Evolutionary conservation across 1,140 invertebrate genomes (phyloP).

Genomic region (Drosophila virilis): DNA sequence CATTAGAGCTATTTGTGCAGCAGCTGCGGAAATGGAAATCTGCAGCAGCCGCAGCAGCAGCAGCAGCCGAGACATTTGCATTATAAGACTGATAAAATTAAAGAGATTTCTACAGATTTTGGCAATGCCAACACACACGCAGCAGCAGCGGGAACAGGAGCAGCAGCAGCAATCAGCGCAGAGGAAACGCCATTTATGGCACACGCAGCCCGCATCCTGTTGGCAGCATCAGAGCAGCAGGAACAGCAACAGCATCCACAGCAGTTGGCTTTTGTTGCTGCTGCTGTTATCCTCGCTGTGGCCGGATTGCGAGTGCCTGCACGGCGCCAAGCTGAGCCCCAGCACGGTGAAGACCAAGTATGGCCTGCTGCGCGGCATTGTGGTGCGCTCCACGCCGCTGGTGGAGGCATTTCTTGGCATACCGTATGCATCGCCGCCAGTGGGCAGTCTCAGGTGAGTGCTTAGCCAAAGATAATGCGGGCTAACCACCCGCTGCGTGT

Average conservation of each 20-base stretch:
- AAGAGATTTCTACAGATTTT: slow-evolving; percentile 80
- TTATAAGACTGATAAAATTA: slow-evolving; percentile 84
- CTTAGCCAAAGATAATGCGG: slow-evolving; percentile 19
- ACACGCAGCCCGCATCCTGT: slow-evolving; percentile 34
- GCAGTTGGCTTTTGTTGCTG: slow-evolving; percentile 57
- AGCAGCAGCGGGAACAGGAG: slow-evolving; percentile 26
- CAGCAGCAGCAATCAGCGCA: slow-evolving; percentile 30
- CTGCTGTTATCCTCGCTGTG: slow-evolving; percentile 67
- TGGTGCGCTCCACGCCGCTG: slow-evolving; percentile 90
- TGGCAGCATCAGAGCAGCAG: slow-evolving; percentile 40
- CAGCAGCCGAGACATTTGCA: slow-evolving; percentile 78
- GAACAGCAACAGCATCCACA: not conserved
- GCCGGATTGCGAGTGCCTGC: slow-evolving; percentile 77
- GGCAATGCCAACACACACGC: slow-evolving; percentile 55
- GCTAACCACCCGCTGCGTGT: slow-evolving; percentile 1
- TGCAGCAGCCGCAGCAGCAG: slow-evolving; percentile 26
- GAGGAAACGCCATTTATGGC: slow-evolving; percentile 23
- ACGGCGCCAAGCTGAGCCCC: slow-evolving; percentile 88
- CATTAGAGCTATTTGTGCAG: slow-evolving; percentile 66
- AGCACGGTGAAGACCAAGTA: slow-evolving; percentile 94
- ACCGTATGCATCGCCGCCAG: slow-evolving; percentile 91
- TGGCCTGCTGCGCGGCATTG: slow-evolving; percentile 92
- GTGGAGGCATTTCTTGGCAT: slow-evolving; percentile 98
- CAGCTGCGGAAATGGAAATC: slow-evolving; percentile 39
- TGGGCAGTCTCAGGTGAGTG: slow-evolving; percentile 83